phyloP scores from a whole-genome alignment of 2,113 vertebrate species.

The Athene noctua region DNA sequence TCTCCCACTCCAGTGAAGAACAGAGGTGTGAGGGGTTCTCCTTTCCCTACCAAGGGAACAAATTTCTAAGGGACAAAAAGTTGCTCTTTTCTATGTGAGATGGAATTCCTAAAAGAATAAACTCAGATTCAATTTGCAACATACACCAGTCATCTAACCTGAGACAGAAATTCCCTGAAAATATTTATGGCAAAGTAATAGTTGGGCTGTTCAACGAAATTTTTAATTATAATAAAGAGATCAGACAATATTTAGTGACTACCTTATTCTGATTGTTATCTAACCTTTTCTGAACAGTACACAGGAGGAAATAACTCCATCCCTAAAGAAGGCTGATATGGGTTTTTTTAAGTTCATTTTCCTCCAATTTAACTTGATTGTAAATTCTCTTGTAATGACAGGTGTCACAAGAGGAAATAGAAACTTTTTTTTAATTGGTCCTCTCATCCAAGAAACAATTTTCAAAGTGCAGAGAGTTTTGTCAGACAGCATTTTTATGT shows the following conservation, averaged over 20 bases:
- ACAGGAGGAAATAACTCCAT: not conserved
- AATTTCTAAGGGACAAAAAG: not conserved
- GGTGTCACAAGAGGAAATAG: not conserved
- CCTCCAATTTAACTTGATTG: not conserved
- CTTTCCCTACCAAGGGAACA: not conserved
- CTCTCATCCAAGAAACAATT: not conserved
- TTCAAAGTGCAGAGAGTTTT: not conserved
- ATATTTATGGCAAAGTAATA: not conserved
- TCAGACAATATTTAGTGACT: not conserved
- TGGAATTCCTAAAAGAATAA: not conserved
- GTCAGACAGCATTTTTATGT: constrained; percentile 27
- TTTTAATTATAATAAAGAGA: not conserved
- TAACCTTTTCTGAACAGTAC: not conserved
- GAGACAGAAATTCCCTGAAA: not conserved
- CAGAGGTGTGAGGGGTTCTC: not conserved
- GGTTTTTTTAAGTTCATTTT: not conserved
- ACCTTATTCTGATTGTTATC: not conserved
- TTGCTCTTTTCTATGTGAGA: not conserved
- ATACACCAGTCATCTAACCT: not conserved
- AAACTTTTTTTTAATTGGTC: not conserved
- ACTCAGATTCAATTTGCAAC: not conserved
- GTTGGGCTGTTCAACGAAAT: not conserved
- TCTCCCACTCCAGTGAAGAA: not conserved
- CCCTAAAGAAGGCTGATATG: fast-evolving
- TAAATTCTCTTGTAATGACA: not conserved